Conservation (phyloP, 2,888 invertebrate genomes). For the Scaptodrosophila latifasciaeformis region DNA sequence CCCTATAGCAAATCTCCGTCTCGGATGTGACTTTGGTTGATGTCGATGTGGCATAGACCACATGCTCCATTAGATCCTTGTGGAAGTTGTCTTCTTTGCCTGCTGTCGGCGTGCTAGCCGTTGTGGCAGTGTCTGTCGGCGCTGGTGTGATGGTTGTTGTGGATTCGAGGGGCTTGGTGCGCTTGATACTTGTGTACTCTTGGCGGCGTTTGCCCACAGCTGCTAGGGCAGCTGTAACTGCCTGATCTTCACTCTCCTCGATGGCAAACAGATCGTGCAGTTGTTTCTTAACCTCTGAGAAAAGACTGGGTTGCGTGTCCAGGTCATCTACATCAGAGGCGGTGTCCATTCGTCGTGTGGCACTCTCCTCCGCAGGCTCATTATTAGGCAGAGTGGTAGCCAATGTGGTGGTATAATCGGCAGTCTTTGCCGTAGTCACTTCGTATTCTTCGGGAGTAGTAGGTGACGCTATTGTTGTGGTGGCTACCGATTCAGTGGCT, state of each 20-base stretch:
- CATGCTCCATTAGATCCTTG: conserved; percentile 73
- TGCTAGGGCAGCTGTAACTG: conserved; percentile 58
- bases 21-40: conserved; percentile 90
- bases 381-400: conserved; percentile 44
- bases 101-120: conserved; percentile 11
- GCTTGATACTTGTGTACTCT: conserved; percentile 72
- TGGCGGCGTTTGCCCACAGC: conserved; percentile 69
- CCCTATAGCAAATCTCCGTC: conserved; percentile 91
- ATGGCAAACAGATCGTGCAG: conserved; percentile 72
- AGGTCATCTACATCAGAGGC: conserved; percentile 68
- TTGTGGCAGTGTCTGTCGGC: conserved; percentile 38
- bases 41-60: conserved; percentile 79
- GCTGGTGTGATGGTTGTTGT: conserved; percentile 43
- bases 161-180: conserved; percentile 58
- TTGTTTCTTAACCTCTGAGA: conserved; percentile 73
- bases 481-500: conserved; percentile 58
- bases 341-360: conserved; percentile 66
- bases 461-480: conserved; percentile 72
- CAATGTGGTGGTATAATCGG: conserved; percentile 45
- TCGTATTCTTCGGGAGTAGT: conserved; percentile 53
- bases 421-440: conserved; percentile 39
- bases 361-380: conserved; percentile 49
- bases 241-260: conserved; percentile 65
- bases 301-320: conserved; percentile 72
- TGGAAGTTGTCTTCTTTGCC: conserved; percentile 64